A percentile compares a stretch with the other conserved stretches of the same genome.
These are phyloP conservation scores for Altica lythri DNA, from an alignment of 2,888 invertebrate species.

Conservation along the genomic window DNA sequence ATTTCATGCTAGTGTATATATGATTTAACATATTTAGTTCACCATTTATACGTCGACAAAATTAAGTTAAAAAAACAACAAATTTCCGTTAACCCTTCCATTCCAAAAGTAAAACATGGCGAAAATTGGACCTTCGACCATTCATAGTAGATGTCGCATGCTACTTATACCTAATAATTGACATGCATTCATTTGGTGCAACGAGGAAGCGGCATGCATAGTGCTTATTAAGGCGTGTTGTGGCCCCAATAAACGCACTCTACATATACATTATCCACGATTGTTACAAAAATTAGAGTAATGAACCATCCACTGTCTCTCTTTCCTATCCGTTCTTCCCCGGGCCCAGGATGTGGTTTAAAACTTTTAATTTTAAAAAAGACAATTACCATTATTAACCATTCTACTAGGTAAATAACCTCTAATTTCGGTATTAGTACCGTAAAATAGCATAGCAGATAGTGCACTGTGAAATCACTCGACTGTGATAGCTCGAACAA, in stretches of 20 bases:
- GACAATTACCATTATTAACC: slow-evolving; percentile 41
- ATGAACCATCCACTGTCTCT: slow-evolving; percentile 44
- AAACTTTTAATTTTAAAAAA: slow-evolving; percentile 38
- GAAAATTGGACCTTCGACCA: slow-evolving; percentile 24
- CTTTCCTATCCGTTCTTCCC: slow-evolving; percentile 30
- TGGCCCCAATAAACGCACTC: slow-evolving; percentile 51
- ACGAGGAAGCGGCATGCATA: slow-evolving; percentile 50
- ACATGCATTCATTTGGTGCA: slow-evolving; percentile 48
- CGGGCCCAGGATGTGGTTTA: slow-evolving; percentile 42
- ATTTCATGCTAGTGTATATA: too few relatives aligned
- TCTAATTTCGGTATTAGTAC: slow-evolving; percentile 44
- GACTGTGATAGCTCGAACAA: slow-evolving; percentile 16
- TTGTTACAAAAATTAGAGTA: slow-evolving; percentile 51
- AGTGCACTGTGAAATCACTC: slow-evolving; percentile 13
- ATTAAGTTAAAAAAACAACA: too few relatives aligned
- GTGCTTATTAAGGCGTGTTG: slow-evolving; percentile 54
- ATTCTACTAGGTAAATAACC: slow-evolving; percentile 42
- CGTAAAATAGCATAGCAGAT: slow-evolving; percentile 39
- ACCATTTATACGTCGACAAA: too few relatives aligned
- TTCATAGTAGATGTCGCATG: slow-evolving; percentile 35
- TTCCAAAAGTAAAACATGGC: slow-evolving; percentile 24
- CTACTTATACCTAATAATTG: slow-evolving; percentile 36
- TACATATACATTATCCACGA: slow-evolving; percentile 49
- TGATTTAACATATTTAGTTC: too few relatives aligned
- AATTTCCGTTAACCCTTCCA: slow-evolving; percentile 13